Base-by-base conservation (phyloP, 2,113 vertebrate genomes). In the Clinocottus analis region DNA sequence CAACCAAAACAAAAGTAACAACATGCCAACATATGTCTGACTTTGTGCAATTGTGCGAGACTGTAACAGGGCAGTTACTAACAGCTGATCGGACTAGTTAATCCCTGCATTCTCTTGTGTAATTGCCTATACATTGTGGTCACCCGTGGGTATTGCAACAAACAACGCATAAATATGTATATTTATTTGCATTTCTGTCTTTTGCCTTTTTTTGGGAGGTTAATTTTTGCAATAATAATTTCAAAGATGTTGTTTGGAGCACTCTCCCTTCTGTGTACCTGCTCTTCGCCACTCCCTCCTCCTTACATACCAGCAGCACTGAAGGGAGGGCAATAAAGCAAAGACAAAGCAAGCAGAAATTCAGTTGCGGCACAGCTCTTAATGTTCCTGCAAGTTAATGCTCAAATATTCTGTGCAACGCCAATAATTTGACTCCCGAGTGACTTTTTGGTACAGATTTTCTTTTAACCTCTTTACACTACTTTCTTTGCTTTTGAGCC, bases 261-360 rank as follows among this genome's bases (percentile, higher is more conserved):
- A 35, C 70, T 67, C n/a, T 58, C 21, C 56, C 51, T 71, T 51
- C 37, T 59, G 58, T 27, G 16, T 64, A 47, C 64, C 72, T 83
- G 79, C 67, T 70, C 72, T 25, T 76, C 29, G 14, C 83, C 82
- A 78, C 87, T 91, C 86, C 84, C 77, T 82, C 43, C 62, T 14
- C 43, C 62, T 14, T 79, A 55, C 84, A 62, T 81, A 81, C 65
- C 61, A 83, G 90, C 86, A 91, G 72, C 61, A 79, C 58, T 81
- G 78, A 39, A 59, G 79, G 58, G 69, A 81, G 84, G 56, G 79
- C 63, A 84, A 71, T 75, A 77, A 87, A 87, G 89, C 80, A 76
- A 77, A 77, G 64, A 70, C 61, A 67, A 64, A 68, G 59, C 77
- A 69, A 68, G 77, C 86, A 78, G 64, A 80, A 87, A 80, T 35